Evolutionary conservation across 2,113 vertebrate species (phyloP), one percentile per base, ranked within the genome.

Genomic region (Syngnathus typhle): DNA sequence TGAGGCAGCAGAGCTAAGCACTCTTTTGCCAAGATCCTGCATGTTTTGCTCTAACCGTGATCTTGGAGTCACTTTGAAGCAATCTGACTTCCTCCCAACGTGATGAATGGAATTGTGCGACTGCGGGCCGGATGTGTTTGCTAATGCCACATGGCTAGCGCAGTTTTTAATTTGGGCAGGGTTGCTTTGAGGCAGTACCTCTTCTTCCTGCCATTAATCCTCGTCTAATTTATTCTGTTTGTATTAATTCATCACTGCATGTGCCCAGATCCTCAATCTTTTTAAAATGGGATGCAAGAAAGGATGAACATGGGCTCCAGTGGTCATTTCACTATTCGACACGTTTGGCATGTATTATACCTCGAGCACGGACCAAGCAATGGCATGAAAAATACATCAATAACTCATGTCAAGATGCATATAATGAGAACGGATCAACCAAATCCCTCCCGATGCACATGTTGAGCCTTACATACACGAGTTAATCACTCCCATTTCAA

Each of bases 321-420:
- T 49, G 6, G 15, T 23, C 27, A 41, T 56, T 38, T 47, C 16
- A 59, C 69, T 9, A 1, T n/a, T 62, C 5, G 16, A 43, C 19
- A 21, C 51, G 38, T 56, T 62, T 7, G 16, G 49, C 19, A 21
- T 56, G 43, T 56, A 66, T 73, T 19, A 36, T 69, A 56, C 49
- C 60, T 69, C 46, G 52, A 74, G 51, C 55, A 19, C 18, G 52
- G 44, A 38, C 65, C 68, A 54, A 62, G 64, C 55, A n/a, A 7
- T 52, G 38, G 19, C 58, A 66, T 67, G 47, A 73, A 75, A 67
- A 49, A 36, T 65, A 65, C 60, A 56, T 39, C 36, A n/a, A 39
- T 19, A 18, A 19, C 15, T 37, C 39, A 80, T 75, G 76, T 78
- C 75, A 59, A 73, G 70, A 75, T 49, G 82, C 47, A 78, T 75